Evolutionary conservation across 2,113 vertebrate species (phyloP), one percentile per base, ranked within the genome.

Genomic region (Esox niger): DNA sequence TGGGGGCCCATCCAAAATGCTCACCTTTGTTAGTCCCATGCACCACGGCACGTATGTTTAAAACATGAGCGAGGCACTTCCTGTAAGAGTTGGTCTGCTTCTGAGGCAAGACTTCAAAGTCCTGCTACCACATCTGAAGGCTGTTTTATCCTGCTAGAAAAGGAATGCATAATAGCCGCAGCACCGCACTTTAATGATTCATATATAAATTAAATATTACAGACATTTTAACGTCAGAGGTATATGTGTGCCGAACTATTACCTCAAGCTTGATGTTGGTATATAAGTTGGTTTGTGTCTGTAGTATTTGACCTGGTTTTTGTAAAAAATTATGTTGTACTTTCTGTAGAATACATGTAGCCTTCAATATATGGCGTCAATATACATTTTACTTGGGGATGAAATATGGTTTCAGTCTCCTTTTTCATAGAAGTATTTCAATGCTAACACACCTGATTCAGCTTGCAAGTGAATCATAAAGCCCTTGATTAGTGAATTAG

Each of bases 91-190:
- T 84, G 82, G 84, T 77, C 84, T 79, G 89, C 90, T 92, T 93
- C 90, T 90, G 87, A 93, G 90, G 87, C 89, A 84, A 81, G 81
- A 91, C 91, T 89, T 93, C 91, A 93, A 93, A 93, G 91, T 91
- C 84, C 77, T 81, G 82, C 90, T 74, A 82, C 83, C 84, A 93
- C 90, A 92, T 93, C 91, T 92, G 87, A 93, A 87, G 82, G 76
- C 87, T 91, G 90, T 93, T 93, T 93, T 93, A 93, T 93, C 91
- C 91, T 85, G 89, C 84, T 90, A 90, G 90, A 93, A 92, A 92
- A 89, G 88, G 91, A 93, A 93, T 93, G 87, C 83, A 84, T 93
- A 91, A 93, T 92, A 88, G 78, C 73, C 86, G 68, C 83, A 86
- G 84, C 87, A 87, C 91, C 91, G 90, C 87, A 86, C 91, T 91